Evolutionary conservation across 2,888 invertebrate species (phyloP), one percentile per base, ranked within the genome.

Genomic region (Trissoscelio sp.): DNA sequence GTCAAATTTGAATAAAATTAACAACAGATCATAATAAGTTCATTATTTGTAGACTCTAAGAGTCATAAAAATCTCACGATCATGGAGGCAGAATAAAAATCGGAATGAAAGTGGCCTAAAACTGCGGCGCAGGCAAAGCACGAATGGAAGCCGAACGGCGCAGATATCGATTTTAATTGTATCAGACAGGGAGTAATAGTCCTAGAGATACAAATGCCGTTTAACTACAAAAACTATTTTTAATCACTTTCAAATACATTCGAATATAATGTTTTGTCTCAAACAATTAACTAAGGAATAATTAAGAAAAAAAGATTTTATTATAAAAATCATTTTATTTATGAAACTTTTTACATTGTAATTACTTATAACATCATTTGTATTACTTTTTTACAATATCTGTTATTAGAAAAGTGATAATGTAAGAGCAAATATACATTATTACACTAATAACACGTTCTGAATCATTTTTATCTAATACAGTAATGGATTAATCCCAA

Each of bases 401-500:
- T n/a, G n/a, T n/a, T n/a, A n/a, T n/a, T n/a, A n/a, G n/a, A n/a
- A n/a, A n/a, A n/a, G n/a, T n/a, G 24, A 24, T 4, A 24, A 6
- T 24, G 3, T 24, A 24, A 24, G 6, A 6, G 24, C 24, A 24
- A 6, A 24, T 24, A 24, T 6, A 24, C 6, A 24, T 24, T 24
- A 24, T 24, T 4, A 24, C 24, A 4, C 3, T 24, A 24, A 24
- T 24, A 24, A 24, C 24, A 24, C n/a, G n/a, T n/a, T n/a, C n/a
- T n/a, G n/a, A n/a, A n/a, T n/a, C n/a, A n/a, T n/a, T n/a, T n/a
- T n/a, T n/a, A n/a, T n/a, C n/a, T n/a, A n/a, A n/a, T n/a, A 24
- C 24, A 24, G 24, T 24, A 34, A 34, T 34, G 6, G 44, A 42
- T 94, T 94, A 99, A 92, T 99, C 99, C 99, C 99, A 99, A 92